Base-by-base conservation (phyloP, 2,113 vertebrate genomes). In the Corydoras maculifer region DNA sequence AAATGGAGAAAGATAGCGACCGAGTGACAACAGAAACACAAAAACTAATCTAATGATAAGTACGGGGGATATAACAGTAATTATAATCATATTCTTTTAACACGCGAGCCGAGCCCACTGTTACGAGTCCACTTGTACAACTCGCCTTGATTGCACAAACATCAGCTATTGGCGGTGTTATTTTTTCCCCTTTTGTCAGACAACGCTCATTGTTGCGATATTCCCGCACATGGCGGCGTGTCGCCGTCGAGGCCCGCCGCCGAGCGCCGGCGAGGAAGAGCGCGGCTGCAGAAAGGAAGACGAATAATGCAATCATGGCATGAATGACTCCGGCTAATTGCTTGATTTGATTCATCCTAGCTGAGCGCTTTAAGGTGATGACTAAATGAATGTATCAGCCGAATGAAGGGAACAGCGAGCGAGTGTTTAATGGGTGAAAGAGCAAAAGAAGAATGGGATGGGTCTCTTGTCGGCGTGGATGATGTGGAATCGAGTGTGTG, bases 131-230 rank as follows among this genome's bases (percentile, higher is more conserved):
- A 55, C 68, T 77, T 30, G 50, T 62, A 68, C 68, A 79, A 80
- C 81, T 82, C 81, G 82, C 75, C 83, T 79, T 84, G 81, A 87
- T 86, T 84, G 82, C 81, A 81, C 81, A 80, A 32, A 82, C 84
- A 83, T 83, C 84, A 86, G 75, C 76, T 57, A 74, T 81, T 87
- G 86, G 84, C 84, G 82, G 77, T 55, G 5, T 78, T 79, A 74
- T 77, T 82, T 80, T 84, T 82, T 83, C 84, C 78, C 9, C 65
- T 68, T 61, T 83, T 82, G 76, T 86, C 81, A 78, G 82, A 79
- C 79, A 86, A 83, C 77, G 78, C 80, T 58, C 67, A 69, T 82
- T 73, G 72, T 82, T 83, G 77, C 85, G 80, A 84, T 85, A 87
- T 86, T 83, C 82, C 84, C 84, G 80, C 76, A 55, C 80, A 78